These are phyloP conservation scores for Petrocephalus zakoni DNA, from an alignment of 2,113 vertebrate species.

Conservation along the genomic window DNA sequence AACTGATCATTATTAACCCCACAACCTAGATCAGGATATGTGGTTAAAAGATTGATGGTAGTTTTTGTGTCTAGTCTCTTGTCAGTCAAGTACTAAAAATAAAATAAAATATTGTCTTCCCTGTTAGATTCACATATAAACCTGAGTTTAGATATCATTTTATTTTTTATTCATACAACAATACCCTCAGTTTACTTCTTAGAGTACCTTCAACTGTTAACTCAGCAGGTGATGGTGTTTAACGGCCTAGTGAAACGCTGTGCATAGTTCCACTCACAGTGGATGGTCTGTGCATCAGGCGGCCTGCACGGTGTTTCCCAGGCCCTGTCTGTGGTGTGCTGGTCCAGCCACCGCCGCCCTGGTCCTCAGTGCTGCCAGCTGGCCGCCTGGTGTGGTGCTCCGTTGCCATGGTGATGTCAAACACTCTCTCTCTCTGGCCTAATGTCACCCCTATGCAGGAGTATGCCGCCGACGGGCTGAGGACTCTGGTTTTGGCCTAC, in stretches of 20 bases:
- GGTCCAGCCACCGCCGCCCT: neutral
- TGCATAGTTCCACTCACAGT: neutral
- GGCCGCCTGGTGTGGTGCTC: neutral
- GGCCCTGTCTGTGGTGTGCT: neutral
- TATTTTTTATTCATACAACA: neutral
- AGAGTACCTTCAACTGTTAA: neutral
- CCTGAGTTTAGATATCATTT: neutral
- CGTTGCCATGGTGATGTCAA: neutral
- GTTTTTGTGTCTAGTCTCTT: neutral
- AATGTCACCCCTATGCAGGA: slow-evolving; percentile 50
- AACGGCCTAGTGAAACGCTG: neutral
- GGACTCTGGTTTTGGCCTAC: slow-evolving; percentile 82
- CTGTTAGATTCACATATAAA: neutral
- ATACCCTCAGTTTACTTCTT: neutral
- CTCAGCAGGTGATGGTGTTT: neutral
- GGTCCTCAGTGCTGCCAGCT: neutral
- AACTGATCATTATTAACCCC: neutral
- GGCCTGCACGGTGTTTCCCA: neutral
- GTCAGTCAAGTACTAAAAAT: neutral
- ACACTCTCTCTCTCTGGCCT: neutral
- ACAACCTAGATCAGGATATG: neutral
- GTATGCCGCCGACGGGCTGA: slow-evolving; percentile 69
- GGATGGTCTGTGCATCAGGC: neutral
- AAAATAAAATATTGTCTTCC: neutral
- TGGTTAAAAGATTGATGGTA: neutral